Conservation (phyloP, 2,888 invertebrate species). For the Rosalia funebris region DNA sequence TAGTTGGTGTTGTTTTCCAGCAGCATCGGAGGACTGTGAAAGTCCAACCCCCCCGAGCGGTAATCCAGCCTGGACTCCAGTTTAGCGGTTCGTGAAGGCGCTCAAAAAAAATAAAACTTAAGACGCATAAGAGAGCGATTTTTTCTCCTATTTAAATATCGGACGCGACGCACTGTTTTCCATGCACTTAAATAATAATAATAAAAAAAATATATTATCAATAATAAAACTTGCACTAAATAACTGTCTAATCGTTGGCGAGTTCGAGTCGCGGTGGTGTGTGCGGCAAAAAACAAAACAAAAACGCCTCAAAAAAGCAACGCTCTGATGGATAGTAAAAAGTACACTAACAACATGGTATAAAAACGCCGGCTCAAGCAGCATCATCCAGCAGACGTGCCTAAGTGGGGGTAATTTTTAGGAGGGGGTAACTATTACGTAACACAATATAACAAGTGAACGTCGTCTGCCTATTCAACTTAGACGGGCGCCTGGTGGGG, state of each 20-base stretch:
- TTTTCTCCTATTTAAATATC: too few species aligned
- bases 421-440: constrained; percentile 57
- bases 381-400: constrained; percentile 54
- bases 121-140: not conserved
- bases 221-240: too few species aligned
- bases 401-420: constrained; percentile 50
- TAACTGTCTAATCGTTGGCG: too few species aligned
- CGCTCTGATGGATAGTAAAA: constrained; percentile 61
- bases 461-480: constrained; percentile 49
- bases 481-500: constrained; percentile 38
- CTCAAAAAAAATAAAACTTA: not conserved
- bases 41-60: constrained; percentile 62
- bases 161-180: not conserved
- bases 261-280: constrained; percentile 21
- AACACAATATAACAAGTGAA: constrained; percentile 57
- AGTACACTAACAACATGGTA: constrained; percentile 63
- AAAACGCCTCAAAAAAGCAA: constrained; percentile 54
- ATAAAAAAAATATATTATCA: not conserved
- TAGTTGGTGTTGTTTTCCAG: constrained; percentile 61
- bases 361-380: constrained; percentile 61
- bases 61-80: constrained; percentile 64
- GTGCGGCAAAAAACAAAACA: constrained; percentile 46
- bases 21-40: constrained; percentile 59
- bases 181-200: not conserved
- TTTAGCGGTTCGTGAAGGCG: constrained; percentile 31